Base-by-base conservation (phyloP, 1,140 invertebrate genomes). In the Eubasilissa regina region DNA sequence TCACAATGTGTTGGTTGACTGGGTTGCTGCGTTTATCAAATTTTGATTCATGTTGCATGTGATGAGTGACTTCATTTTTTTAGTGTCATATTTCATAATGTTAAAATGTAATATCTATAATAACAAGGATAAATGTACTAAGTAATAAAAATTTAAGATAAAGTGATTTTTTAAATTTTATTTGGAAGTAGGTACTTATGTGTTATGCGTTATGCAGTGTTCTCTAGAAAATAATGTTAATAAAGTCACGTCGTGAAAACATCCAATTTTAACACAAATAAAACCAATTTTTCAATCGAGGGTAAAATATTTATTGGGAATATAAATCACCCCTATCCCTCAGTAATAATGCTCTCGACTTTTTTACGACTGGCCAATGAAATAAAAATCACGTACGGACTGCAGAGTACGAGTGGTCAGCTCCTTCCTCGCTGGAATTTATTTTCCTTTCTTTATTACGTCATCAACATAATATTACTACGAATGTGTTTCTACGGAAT, bases 381-480 rank as follows among this genome's bases (percentile, higher is more conserved):
- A 81, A 78, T 81, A 70, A 53, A 76, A 66, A 81, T 81, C 76
- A 81, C 76, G 76, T 78, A 64, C 72, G 76, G 21, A 70, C 19
- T 73, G 58, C 53, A 35, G 62, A 15, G 53, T 47, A 75, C 75
- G 44, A 48, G 70, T 72, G 76, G 76, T 78, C 76, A 78, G 64
- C 64, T 44, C 75, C 66, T 77, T 56, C 51, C 51, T 55, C 15
- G 66, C 53, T 51, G 44, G 53, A 70, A 78, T 81, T 81, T 62
- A 81, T 81, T 79, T 81, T 78, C 68, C 73, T 74, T 53, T 55
- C 77, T 78, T 81, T 81, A 81, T 81, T 81, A 81, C 77, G 70
- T 81, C 80, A 81, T 81, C 80, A 81, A 81, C 77, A 79, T 81
- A 79, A 81, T 81, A 66, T 77, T 79, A 77, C 77, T 77, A 25